Evolutionary conservation across 2,888 invertebrate species (phyloP), one percentile per base, ranked within the genome.

Genomic region (Drosophila emarginata): DNA sequence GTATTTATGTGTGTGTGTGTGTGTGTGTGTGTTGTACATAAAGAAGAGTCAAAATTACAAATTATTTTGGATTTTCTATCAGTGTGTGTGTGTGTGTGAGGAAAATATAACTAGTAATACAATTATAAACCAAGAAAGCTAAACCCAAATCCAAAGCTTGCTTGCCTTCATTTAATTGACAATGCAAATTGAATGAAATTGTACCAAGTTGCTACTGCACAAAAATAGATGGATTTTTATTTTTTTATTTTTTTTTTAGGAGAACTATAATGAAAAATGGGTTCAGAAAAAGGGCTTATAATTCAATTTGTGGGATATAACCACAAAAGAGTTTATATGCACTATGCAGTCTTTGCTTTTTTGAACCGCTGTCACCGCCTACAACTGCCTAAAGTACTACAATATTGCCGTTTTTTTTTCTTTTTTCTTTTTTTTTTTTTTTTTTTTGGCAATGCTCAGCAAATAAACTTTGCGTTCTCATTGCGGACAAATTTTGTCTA

Each of bases 121-220:
- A 86, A 86, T 80, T 80, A 80, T 65, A 67, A 50, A 21, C 15
- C 26, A 51, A 45, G 61, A 26, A 67, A 61, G 21, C 18, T 32
- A 6, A 4, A 6, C 36, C 11, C 12, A 12, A 5, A 5, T 54
- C 14, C 37, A 11, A 15, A 18, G 40, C 11, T 45, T 21, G 3
- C 2, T 50, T 67, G 40, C 60, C 60, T 58, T 65, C 61, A 74
- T 72, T 87, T 80, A 87, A 87, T 81, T 81, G 87, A 76, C 81
- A 81, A 80, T 87, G 84, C 78, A 81, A 87, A 87, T 81, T 78
- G 67, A 76, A 81, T 87, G 74, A 81, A 80, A 84, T 86, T 83
- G 86, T 80, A 73, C 67, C 54, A 74, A 78, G 56, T 76, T 60
- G 72, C 66, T 76, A 78, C 78, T 83, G 69, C 64, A 80, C 18